Conservation (phyloP, 2,113 vertebrate species). For the Delphinus delphis region DNA sequence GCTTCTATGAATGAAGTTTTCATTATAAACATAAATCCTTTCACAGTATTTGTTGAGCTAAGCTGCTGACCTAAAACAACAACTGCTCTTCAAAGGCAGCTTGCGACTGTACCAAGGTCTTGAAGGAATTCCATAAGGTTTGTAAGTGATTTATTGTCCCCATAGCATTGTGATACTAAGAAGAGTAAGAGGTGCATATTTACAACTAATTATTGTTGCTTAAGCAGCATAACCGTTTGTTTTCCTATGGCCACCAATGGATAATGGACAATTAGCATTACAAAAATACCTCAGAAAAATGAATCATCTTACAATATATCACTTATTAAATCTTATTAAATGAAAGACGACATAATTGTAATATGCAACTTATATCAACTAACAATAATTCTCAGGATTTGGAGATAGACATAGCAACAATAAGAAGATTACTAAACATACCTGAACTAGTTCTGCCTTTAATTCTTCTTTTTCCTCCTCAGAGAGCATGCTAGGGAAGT, state of each 20-base stretch:
- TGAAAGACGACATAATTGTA: constrained; percentile 6
- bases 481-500: constrained; percentile 88
- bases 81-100: background rate
- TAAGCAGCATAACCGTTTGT: constrained; percentile 1
- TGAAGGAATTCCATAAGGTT: background rate
- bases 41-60: background rate
- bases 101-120: background rate
- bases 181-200: background rate
- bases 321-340: constrained; percentile 42
- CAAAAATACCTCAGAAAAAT: constrained; percentile 29
- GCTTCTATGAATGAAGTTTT: background rate
- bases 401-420: background rate
- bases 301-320: constrained; percentile 17
- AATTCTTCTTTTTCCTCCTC: constrained; percentile 96
- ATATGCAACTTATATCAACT: background rate
- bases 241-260: background rate
- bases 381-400: background rate
- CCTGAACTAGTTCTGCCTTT: constrained; percentile 91
- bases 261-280: background rate
- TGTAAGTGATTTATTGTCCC: background rate
- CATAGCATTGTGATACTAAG: background rate
- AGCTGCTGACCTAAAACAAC: background rate
- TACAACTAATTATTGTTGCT: background rate
- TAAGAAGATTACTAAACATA: constrained; percentile 75
- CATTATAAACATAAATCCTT: background rate